phyloP scores from a whole-genome alignment of 1,140 invertebrate genomes.

The fruit fly (Drosophila melanogaster) region DNA sequence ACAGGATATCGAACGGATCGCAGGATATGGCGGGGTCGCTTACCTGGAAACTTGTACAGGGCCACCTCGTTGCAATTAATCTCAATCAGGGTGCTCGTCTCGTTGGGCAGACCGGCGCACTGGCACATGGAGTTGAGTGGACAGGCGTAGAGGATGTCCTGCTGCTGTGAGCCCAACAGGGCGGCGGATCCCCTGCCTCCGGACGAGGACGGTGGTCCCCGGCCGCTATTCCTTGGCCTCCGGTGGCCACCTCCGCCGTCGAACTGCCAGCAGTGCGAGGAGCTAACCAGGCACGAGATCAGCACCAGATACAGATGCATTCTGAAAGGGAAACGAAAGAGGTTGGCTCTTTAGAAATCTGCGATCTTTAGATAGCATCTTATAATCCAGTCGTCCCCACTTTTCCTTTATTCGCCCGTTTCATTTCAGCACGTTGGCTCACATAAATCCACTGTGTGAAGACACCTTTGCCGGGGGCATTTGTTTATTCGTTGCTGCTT shows the following conservation, averaged over 20 bases:
- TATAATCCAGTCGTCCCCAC: constrained; percentile 27
- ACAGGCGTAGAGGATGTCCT: constrained; percentile 85
- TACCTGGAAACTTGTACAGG: constrained; percentile 87
- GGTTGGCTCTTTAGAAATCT: neutral
- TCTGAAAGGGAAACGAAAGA: constrained; percentile 41
- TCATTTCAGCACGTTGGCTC: constrained; percentile 17
- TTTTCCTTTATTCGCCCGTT: neutral
- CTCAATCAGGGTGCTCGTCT: constrained; percentile 86
- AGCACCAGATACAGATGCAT: constrained; percentile 75
- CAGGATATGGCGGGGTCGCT: constrained; percentile 23
- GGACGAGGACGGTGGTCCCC: constrained; percentile 53
- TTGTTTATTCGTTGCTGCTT: constrained; percentile 73
- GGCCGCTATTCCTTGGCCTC: constrained; percentile 48
- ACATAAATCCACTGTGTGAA: constrained; percentile 41
- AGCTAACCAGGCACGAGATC: constrained; percentile 74
- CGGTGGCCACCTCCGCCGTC: constrained; percentile 68
- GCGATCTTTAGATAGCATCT: constrained; percentile 20
- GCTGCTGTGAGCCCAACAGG: constrained; percentile 75
- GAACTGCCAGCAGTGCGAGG: constrained; percentile 82
- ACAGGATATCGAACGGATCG: neutral
- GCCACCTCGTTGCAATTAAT: constrained; percentile 88
- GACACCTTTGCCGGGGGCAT: constrained; percentile 65
- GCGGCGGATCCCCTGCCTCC: constrained; percentile 63
- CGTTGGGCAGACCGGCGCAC: constrained; percentile 86
- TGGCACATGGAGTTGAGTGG: constrained; percentile 88